phyloP scores from a whole-genome alignment of 2,797 vertebrate genomes.

The Phalanger gymnotis region DNA sequence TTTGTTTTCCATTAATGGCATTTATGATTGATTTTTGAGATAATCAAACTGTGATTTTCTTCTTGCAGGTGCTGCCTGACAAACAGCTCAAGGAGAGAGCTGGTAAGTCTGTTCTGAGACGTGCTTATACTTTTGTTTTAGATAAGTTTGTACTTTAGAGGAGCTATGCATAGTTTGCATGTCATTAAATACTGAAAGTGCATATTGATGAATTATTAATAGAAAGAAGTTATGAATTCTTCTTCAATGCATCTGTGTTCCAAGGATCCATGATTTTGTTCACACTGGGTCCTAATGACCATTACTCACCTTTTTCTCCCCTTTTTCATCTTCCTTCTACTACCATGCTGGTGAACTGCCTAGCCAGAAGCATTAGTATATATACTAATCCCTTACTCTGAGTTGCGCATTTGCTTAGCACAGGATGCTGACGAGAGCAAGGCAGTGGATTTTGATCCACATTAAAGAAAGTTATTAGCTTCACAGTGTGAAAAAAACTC shows the following conservation, averaged over 20 bases:
- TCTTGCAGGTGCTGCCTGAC: slow-evolving; percentile 80
- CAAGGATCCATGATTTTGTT: not conserved
- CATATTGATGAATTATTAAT: not conserved
- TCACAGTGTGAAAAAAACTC: not conserved
- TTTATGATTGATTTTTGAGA: slow-evolving; percentile 63
- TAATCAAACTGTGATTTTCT: slow-evolving; percentile 67
- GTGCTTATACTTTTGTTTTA: slow-evolving; percentile 6
- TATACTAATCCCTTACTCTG: not conserved
- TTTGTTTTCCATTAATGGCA: not conserved
- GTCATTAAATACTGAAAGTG: not conserved
- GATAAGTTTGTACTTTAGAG: slow-evolving; percentile 21
- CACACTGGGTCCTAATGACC: not conserved
- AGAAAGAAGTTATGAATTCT: not conserved
- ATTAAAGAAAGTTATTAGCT: not conserved
- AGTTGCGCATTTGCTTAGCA: not conserved
- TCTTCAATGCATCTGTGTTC: not conserved
- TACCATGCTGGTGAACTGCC: not conserved
- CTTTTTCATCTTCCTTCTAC: not conserved
- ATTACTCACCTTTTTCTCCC: not conserved
- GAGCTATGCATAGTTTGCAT: not conserved
- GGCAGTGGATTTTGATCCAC: not conserved
- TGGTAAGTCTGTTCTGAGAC: slow-evolving; percentile 76
- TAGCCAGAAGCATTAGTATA: not conserved
- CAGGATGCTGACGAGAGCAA: not conserved
- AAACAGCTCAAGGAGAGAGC: slow-evolving; percentile 73